Conservation (phyloP, 2,888 invertebrate species). For the Dorcus hopei region DNA sequence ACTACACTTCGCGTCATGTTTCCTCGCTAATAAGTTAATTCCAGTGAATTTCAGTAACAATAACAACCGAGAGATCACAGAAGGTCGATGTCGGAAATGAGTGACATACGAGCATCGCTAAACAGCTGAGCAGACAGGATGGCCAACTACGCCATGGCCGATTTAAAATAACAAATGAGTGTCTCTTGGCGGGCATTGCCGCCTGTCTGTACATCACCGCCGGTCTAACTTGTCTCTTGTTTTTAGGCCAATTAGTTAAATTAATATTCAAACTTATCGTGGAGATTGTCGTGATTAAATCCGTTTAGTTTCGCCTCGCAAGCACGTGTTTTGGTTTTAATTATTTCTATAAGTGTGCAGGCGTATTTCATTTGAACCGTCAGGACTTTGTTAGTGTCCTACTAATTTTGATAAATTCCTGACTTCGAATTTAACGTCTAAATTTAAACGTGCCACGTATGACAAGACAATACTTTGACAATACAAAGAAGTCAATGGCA, state of each 20-base stretch:
- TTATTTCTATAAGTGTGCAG: background rate
- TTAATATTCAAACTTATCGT: conserved; percentile 47
- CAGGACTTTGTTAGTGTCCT: too few species aligned
- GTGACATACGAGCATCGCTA: conserved; percentile 52
- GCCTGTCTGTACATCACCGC: conserved; percentile 37
- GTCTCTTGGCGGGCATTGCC: conserved; percentile 46
- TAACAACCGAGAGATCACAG: background rate
- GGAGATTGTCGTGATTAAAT: conserved; percentile 26
- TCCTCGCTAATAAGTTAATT: background rate
- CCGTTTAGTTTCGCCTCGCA: conserved; percentile 21
- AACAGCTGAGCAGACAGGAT: conserved; percentile 51
- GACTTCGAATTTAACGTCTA: too few species aligned
- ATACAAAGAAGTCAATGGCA: too few species aligned
- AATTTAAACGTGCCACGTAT: too few species aligned
- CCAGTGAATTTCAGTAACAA: background rate
- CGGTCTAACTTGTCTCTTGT: conserved; percentile 42
- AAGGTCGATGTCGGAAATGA: conserved; percentile 47
- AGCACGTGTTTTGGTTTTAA: conserved; percentile 1
- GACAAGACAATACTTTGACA: too few species aligned
- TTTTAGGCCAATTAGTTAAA: conserved; percentile 50
- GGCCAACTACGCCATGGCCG: conserved; percentile 50
- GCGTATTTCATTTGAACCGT: too few species aligned
- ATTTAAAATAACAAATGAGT: conserved; percentile 51
- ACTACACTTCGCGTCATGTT: background rate
- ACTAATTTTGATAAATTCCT: too few species aligned